phyloP scores from a whole-genome alignment of 2,113 vertebrate genomes.

The Helogale parvula region DNA sequence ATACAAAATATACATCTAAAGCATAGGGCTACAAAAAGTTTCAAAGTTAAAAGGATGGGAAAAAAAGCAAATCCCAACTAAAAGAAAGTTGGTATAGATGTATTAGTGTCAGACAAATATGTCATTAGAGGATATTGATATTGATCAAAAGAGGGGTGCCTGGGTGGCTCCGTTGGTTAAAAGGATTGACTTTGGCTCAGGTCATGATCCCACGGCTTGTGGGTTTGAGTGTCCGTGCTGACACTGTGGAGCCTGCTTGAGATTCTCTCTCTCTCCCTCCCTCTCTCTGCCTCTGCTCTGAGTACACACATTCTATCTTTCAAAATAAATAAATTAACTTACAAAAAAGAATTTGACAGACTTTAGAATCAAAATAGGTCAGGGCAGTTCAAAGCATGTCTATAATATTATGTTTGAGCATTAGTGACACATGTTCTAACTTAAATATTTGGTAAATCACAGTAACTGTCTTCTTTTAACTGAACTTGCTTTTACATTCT shows the following conservation, averaged over 20 bases:
- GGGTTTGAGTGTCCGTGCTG: too few relatives aligned
- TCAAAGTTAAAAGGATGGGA: background rate
- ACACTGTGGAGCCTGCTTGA: too few relatives aligned
- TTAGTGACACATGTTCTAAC: background rate
- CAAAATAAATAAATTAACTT: too few relatives aligned
- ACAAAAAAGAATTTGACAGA: background rate
- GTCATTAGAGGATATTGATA: background rate
- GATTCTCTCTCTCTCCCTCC: too few relatives aligned
- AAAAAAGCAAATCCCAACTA: background rate
- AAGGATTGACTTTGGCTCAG: too few relatives aligned
- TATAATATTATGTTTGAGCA: background rate
- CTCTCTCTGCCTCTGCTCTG: too few relatives aligned
- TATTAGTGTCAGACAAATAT: background rate
- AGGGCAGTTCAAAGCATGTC: background rate
- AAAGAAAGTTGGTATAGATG: background rate
- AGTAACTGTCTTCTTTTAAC: background rate
- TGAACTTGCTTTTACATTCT: background rate
- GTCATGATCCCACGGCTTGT: too few relatives aligned
- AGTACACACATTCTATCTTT: too few relatives aligned
- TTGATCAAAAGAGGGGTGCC: background rate
- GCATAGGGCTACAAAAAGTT: background rate
- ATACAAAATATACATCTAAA: background rate
- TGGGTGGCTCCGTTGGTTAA: too few relatives aligned
- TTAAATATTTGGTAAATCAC: slow-evolving; percentile 16
- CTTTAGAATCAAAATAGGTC: background rate